A percentile compares a stretch with the other conserved stretches of the same genome.
Conservation (phyloP, 2,113 vertebrate species). For the Spilogale gracilis region DNA sequence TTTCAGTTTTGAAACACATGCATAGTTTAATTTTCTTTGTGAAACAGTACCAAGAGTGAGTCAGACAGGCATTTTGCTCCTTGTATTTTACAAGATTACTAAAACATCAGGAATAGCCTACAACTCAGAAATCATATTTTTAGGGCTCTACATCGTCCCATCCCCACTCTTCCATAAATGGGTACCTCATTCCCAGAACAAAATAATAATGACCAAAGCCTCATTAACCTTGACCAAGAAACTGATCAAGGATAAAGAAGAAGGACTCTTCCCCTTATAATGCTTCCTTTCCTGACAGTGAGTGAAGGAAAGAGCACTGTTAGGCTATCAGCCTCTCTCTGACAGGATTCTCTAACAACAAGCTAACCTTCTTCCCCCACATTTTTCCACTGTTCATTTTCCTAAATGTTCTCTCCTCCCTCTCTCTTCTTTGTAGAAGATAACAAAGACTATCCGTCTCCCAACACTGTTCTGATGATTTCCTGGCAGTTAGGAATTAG, state of each 20-base stretch:
- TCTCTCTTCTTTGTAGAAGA: conserved; percentile 78
- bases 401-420: conserved; percentile 71
- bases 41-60: not conserved
- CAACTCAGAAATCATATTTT: not conserved
- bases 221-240: not conserved
- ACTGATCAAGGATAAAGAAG: not conserved
- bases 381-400: conserved; percentile 66
- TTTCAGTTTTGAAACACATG: not conserved
- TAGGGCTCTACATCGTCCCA: fast-evolving
- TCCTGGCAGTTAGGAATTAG: conserved; percentile 83
- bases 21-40: not conserved
- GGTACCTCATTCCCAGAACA: not conserved
- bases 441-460: conserved; percentile 81
- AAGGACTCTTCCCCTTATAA: not conserved
- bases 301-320: not conserved
- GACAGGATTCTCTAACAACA: conserved; percentile 12
- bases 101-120: not conserved
- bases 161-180: not conserved
- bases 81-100: not conserved
- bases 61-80: not conserved
- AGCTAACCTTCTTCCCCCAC: not conserved
- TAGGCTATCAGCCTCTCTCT: not conserved
- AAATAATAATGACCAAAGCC: not conserved
- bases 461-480: conserved; percentile 74
- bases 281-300: not conserved